Evolutionary conservation across 1,140 invertebrate species (phyloP), one percentile per base, ranked within the genome.

Genomic region (Argopecten irradians): DNA sequence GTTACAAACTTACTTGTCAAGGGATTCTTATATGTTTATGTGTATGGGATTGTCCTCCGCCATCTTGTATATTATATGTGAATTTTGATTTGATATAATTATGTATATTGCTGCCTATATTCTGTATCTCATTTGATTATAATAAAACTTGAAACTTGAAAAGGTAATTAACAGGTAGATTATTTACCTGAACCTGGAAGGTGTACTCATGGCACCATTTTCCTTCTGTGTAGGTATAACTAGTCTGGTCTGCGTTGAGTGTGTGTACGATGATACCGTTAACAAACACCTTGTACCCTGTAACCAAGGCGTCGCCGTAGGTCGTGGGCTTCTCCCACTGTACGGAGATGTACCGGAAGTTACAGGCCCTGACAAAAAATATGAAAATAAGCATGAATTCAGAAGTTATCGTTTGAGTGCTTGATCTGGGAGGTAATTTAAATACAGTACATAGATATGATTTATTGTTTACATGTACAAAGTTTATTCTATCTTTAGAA

Each of bases 271-370:
- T 93, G 83, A 95, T 93, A 43, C 95, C 95, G 90, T 96, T 95
- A 13, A 95, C 93, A 88, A 93, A 95, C 0, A 96, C 93, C 87
- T 95, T 95, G 90, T 95, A 96, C n/a, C 95, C 95, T n/a, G 93
- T 95, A 43, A 95, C 93, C 36, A 93, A 83, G 19, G 94, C 95
- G 88, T 94, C 94, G 16, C 95, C 95, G 90, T 95, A 95, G 7
- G 92, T 93, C 3, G 90, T 93, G 22, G 94, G 94, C 88, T 95
- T 94, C n/a, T 95, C 94, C 95, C 95, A 96, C 87, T 95, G 94
- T 82, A 96, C 93, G 19, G 95, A 93, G 86, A 95, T 94, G 91
- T 95, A 96, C 19, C 94, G 95, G 93, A 95, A 95, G 87, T 96
- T 96, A 87, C 94, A 94, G 7, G 95, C 95, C 89, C 95, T 95